These are phyloP conservation scores for Muscina levida DNA, from an alignment of 2,888 invertebrate species.

Conservation along the genomic window DNA sequence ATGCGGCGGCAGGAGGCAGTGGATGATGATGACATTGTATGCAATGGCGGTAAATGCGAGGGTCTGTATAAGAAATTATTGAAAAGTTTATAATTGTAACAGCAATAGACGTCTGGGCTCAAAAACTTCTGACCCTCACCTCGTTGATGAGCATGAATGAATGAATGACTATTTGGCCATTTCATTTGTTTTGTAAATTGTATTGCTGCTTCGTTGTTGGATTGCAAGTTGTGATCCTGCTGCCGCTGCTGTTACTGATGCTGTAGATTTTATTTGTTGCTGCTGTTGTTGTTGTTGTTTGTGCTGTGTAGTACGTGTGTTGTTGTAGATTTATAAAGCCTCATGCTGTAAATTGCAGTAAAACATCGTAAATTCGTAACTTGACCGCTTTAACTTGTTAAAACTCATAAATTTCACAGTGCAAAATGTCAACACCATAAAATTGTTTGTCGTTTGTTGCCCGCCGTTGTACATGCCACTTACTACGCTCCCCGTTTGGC, in stretches of 20 bases:
- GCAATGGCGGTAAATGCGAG: background rate
- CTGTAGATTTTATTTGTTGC: background rate
- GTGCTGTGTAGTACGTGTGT: background rate
- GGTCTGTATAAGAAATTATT: background rate
- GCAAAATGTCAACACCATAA: slow-evolving; percentile 47
- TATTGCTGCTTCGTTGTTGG: slow-evolving; percentile 21
- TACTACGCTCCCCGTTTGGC: background rate
- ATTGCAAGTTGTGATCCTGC: background rate
- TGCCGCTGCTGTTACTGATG: background rate
- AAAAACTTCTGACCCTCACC: background rate
- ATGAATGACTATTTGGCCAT: slow-evolving; percentile 13
- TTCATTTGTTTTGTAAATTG: slow-evolving; percentile 28
- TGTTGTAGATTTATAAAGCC: slow-evolving; percentile 42
- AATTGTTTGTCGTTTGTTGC: slow-evolving; percentile 37
- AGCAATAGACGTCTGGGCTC: too few species aligned
- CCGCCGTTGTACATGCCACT: background rate
- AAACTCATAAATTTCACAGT: slow-evolving; percentile 46
- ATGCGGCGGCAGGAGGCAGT: background rate
- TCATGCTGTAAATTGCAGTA: slow-evolving; percentile 46
- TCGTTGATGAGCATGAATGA: background rate
- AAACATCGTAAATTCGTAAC: slow-evolving; percentile 45
- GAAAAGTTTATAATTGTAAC: too few species aligned
- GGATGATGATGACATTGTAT: background rate
- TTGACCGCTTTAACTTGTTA: slow-evolving; percentile 45
- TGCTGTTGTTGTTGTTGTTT: background rate